Evolutionary conservation across 2,797 vertebrate genomes (phyloP).

Genomic region (Paratrypauchen microcephalus): DNA sequence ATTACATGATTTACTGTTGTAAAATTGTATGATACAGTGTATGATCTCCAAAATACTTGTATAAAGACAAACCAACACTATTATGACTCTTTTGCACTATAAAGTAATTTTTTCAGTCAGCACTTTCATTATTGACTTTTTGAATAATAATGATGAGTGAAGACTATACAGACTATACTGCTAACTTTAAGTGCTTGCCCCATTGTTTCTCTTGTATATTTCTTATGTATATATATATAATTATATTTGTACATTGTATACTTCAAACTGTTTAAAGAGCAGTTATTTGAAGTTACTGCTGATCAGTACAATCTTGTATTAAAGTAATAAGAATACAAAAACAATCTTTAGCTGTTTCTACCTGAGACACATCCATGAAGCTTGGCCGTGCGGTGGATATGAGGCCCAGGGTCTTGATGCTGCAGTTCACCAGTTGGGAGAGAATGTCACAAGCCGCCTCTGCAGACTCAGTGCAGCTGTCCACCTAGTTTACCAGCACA

Average conservation of each 20-base stretch:
- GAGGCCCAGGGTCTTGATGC: constrained; percentile 86
- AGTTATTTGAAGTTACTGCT: background rate
- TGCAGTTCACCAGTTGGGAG: constrained; percentile 89
- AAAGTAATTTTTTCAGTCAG: background rate
- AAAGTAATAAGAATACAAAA: background rate
- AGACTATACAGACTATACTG: background rate
- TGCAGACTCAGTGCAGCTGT: constrained; percentile 87
- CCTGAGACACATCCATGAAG: constrained; percentile 90
- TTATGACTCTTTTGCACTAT: background rate
- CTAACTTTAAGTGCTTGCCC: background rate
- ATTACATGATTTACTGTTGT: background rate
- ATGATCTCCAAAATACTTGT: background rate
- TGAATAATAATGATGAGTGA: too few relatives aligned
- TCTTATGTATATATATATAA: too few relatives aligned
- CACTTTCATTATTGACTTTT: background rate
- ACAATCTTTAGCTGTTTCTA: constrained; percentile 44
- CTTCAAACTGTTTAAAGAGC: too few relatives aligned
- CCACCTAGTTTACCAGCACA: constrained; percentile 76
- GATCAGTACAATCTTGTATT: background rate
- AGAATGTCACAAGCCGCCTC: constrained; percentile 89
- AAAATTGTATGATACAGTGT: background rate
- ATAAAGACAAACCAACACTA: background rate
- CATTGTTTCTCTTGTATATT: background rate
- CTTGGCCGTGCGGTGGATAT: constrained; percentile 89
- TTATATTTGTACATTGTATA: too few relatives aligned